Conservation (phyloP, 2,797 vertebrate species). For the Fistularia tabacaria region DNA sequence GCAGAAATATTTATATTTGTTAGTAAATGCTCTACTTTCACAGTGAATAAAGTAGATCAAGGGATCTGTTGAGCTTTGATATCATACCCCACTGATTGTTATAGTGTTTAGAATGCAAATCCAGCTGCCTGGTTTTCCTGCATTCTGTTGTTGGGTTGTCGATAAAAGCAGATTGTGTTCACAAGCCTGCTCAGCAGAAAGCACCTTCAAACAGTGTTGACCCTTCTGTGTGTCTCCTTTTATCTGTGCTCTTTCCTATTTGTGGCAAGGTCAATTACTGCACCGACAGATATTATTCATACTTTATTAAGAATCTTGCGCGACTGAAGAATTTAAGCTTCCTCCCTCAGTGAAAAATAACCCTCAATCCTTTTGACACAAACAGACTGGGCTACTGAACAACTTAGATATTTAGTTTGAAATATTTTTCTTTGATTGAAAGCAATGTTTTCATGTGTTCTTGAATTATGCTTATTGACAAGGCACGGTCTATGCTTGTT, state of each 20-base stretch:
- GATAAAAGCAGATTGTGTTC: conserved; percentile 57
- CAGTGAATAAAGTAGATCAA: conserved; percentile 59
- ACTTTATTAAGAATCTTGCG: conserved; percentile 24
- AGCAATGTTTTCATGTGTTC: no score
- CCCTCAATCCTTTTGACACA: no score
- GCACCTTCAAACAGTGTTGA: conserved; percentile 58
- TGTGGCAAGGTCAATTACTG: conserved; percentile 45
- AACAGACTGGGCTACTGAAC: no score
- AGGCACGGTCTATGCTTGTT: no score
- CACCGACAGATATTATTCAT: conserved; percentile 26
- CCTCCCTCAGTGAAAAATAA: no score
- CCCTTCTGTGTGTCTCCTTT: conserved; percentile 41
- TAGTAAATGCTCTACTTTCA: conserved; percentile 38
- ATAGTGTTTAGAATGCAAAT: conserved; percentile 60
- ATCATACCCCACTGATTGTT: conserved; percentile 49
- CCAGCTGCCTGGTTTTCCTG: conserved; percentile 35
- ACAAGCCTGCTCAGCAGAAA: conserved; percentile 21
- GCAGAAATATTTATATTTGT: conserved; percentile 41
- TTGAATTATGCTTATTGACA: no score
- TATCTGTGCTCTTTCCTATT: conserved; percentile 42
- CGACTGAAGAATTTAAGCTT: no score
- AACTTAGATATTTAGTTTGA: no score
- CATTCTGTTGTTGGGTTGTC: conserved; percentile 38
- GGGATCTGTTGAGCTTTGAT: conserved; percentile 57
- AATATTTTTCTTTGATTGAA: no score